Evolutionary conservation across 2,888 invertebrate genomes (phyloP), one percentile per base, ranked within the genome.

Genomic region (Folsomia manolachei): DNA sequence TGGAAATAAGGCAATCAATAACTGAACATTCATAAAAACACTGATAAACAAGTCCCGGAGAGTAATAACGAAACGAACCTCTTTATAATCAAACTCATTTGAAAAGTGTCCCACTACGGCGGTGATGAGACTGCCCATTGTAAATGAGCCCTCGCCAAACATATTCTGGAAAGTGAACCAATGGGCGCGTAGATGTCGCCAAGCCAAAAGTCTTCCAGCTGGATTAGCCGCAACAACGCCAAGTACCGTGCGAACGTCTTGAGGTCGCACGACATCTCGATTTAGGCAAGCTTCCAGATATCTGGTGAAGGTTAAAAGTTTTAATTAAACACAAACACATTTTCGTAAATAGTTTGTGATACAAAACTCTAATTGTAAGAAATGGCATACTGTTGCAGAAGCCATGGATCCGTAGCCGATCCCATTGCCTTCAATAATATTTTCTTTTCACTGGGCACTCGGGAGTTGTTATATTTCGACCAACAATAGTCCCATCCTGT

Each of bases 401-500:
- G 86, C 93, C 94, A 94, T 27, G 91, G 90, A 83, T 93, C 90
- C 0, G 87, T 85, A 0, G 91, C 87, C 51, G 90, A 88, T 0
- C 91, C 89, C 72, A 94, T 83, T 0, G 92, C 90, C 78, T 88
- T 87, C 51, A 92, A 85, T 76, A 93, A 85, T 53, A 91, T 86
- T 73, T 88, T 88, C 68, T 90, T 87, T 81, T 94, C 93, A 75
- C 90, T 91, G 0, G 90, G 88, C 73, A 89, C 86, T 68, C 86
- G 86, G 0, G 91, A 89, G 0, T 87, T 85, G 69, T 88, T 87
- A 82, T 92, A 90, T 24, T 89, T 88, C 1, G 88, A 85, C 90
- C 92, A 93, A 80, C 90, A 90, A 80, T 90, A 88, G 53, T 88
- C 87, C 94, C 94, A 94, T 78, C 92, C 94, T 0, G 83, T 83